Evolutionary conservation across 2,888 invertebrate species (phyloP).

Genomic region (Drosophila setosimentum): DNA sequence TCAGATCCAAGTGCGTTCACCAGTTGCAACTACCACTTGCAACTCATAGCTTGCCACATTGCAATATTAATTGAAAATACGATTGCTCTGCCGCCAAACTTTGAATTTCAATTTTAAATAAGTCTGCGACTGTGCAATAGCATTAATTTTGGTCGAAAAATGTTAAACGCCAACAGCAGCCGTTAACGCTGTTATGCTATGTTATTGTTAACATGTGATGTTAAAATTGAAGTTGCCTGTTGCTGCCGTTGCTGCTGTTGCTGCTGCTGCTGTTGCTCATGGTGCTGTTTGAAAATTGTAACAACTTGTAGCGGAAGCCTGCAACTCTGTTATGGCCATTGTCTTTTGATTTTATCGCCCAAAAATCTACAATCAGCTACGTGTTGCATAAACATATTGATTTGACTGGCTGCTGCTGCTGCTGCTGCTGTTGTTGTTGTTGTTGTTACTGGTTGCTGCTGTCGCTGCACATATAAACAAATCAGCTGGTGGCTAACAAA

Average conservation of each 20-base stretch:
- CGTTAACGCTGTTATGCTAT: slow-evolving; percentile 1
- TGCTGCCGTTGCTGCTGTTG: slow-evolving; percentile 1
- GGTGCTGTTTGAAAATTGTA: slow-evolving; percentile 39
- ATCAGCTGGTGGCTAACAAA: slow-evolving; percentile 74
- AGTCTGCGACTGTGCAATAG: background rate
- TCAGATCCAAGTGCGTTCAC: slow-evolving; percentile 60
- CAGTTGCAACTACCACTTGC: slow-evolving; percentile 31
- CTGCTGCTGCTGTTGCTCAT: slow-evolving; percentile 8
- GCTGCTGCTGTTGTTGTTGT: slow-evolving; percentile 29
- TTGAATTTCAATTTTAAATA: slow-evolving; percentile 16
- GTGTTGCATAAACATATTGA: slow-evolving; percentile 78
- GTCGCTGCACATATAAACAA: slow-evolving; percentile 74
- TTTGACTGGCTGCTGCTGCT: slow-evolving; percentile 47
- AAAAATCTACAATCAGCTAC: slow-evolving; percentile 65
- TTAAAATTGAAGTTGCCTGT: background rate
- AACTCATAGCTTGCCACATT: slow-evolving; percentile 20
- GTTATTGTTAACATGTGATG: slow-evolving; percentile 5
- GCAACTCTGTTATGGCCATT: slow-evolving; percentile 49
- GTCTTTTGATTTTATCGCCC: slow-evolving; percentile 70
- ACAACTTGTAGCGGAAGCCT: slow-evolving; percentile 70
- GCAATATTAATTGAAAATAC: slow-evolving; percentile 65
- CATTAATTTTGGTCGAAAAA: slow-evolving; percentile 60
- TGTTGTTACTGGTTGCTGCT: slow-evolving; percentile 43
- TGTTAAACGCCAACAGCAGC: slow-evolving; percentile 36
- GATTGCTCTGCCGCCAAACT: slow-evolving; percentile 37